A percentile compares a stretch with the other conserved stretches of the same genome.
phyloP scores from a whole-genome alignment of 2,113 vertebrate species.

The Rattus rattus region DNA sequence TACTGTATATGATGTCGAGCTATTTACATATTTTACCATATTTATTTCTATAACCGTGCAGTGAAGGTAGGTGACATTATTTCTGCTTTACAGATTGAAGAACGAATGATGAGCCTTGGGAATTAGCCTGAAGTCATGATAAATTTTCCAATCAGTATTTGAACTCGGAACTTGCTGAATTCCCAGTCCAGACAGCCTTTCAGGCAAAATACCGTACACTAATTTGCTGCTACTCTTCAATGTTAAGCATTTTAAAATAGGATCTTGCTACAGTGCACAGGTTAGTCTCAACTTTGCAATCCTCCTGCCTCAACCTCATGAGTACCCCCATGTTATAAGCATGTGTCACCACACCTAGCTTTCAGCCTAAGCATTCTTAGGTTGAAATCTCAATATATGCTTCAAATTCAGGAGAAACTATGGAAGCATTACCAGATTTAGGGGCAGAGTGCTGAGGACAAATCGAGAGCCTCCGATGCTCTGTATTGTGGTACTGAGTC shows the following conservation, averaged over 20 bases:
- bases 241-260: slow-evolving; percentile 28
- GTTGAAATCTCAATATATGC: slow-evolving; percentile 13
- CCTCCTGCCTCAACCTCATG: not conserved
- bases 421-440: not conserved
- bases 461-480: not conserved
- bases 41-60: slow-evolving; percentile 33
- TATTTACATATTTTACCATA: slow-evolving; percentile 21
- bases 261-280: not conserved
- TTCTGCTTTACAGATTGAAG: slow-evolving; percentile 52
- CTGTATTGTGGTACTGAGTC: not conserved
- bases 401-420: not conserved
- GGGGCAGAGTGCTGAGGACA: not conserved
- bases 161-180: slow-evolving; percentile 52
- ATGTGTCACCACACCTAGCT: not conserved
- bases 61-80: slow-evolving; percentile 12
- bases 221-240: not conserved
- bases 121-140: slow-evolving; percentile 44
- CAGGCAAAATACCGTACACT: not conserved
- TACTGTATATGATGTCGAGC: slow-evolving; percentile 13
- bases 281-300: not conserved
- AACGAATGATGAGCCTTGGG: not conserved
- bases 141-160: slow-evolving; percentile 8
- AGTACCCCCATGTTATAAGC: not conserved
- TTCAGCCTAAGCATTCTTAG: slow-evolving; percentile 26
- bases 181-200: not conserved